Evolutionary conservation across 2,888 invertebrate genomes (phyloP), one percentile per base, ranked within the genome.

Genomic region (Sinhomidia bicolor): DNA sequence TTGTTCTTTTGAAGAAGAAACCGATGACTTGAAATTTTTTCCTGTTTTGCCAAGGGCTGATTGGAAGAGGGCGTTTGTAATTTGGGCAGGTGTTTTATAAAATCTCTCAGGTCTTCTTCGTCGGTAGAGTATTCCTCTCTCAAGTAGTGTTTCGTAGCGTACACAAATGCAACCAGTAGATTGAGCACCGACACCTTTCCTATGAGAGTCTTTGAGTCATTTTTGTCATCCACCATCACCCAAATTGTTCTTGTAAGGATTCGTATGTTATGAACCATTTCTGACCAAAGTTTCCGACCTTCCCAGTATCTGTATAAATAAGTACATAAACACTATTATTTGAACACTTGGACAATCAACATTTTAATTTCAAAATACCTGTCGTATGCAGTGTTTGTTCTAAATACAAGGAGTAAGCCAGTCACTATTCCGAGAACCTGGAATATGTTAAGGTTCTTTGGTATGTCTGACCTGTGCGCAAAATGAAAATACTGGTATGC

Each of bases 91-190:
- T 81, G 78, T 26, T 20, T 29, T 5, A 85, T 62, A 1, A 89
- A 60, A 7, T 76, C 60, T 23, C 26, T 82, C 47, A 92, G 41
- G 47, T 91, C 92, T 17, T 88, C 74, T 32, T 83, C 82, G 5
- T 90, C 89, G 29, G 88, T 88, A 7, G 91, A 90, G 41, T 91
- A 91, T 47, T 91, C 91, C 68, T 91, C 91, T 32, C 91, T 10
- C 10, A 91, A 81, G 36, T 91, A 91, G 44, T 91, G 88, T 54
- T 91, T 91, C 1, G 91, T 90, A 0, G 91, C 88, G 51, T 84
- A 89, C 1, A 88, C 89, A 86, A 91, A 91, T 17, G 89, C 90
- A 9, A 79, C 79, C 1, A 85, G 54, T 9, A 85, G 23, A 26
- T 85, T 79, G 1, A 91, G 84, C n/a, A 89, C 89, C 0, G 90